Evolutionary conservation across 2,797 vertebrate species (phyloP).

Genomic region (Clarias pachynema): DNA sequence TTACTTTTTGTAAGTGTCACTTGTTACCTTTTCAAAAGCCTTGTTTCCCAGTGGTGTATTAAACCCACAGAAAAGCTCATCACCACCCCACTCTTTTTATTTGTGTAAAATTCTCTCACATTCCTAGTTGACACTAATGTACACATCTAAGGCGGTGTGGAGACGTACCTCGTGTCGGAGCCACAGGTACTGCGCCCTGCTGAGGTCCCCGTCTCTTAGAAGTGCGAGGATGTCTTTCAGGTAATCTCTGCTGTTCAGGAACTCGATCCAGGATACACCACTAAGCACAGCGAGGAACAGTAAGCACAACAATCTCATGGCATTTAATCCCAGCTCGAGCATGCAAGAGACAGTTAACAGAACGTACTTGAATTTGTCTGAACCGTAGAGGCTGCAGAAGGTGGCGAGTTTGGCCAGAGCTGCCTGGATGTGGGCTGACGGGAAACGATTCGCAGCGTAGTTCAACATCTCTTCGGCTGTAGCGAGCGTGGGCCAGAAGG

Average conservation of each 20-base stretch:
- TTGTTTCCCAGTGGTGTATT: not conserved
- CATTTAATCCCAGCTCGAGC: not conserved
- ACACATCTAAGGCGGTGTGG: not conserved
- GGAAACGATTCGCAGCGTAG: conserved; percentile 75
- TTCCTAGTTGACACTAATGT: not conserved
- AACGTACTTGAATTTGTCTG: conserved; percentile 87
- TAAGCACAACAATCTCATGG: conserved; percentile 54
- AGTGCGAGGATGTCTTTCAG: conserved; percentile 81
- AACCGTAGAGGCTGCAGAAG: conserved; percentile 87
- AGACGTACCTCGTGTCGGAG: conserved; percentile 86
- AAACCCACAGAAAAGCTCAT: not conserved
- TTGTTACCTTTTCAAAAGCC: not conserved
- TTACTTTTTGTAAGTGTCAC: not conserved
- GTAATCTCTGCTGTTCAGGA: conserved; percentile 85
- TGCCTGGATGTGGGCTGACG: conserved; percentile 79
- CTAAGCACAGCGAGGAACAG: conserved; percentile 72
- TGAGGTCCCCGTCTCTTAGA: conserved; percentile 82
- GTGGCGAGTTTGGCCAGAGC: conserved; percentile 88
- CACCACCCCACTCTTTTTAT: not conserved
- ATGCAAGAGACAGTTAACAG: not conserved
- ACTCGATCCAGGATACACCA: conserved; percentile 91
- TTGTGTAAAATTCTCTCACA: not conserved
- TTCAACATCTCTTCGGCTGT: conserved; percentile 90
- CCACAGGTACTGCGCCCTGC: conserved; percentile 91
- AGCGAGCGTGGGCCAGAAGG: conserved; percentile 90